Percentiles rank a stretch among this genome's conserved stretches.
These are phyloP conservation scores for Ochotona princeps DNA, from an alignment of 2,113 vertebrate genomes.

Conservation along the genomic window DNA sequence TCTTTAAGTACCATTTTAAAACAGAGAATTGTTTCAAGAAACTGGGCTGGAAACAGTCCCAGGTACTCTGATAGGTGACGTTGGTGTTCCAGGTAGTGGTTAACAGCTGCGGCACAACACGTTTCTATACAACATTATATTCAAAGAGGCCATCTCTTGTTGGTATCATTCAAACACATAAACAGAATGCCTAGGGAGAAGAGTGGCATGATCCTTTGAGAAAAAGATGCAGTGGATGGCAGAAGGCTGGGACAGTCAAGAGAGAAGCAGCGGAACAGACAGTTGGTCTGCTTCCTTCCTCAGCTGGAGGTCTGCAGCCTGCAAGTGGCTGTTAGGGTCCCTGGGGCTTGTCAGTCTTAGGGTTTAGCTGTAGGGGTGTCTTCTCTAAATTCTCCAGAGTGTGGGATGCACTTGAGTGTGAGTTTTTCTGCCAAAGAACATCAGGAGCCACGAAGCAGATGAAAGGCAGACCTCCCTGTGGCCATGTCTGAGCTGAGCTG, in stretches of 20 bases:
- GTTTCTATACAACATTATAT: too few species aligned
- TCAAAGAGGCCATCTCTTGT: too few species aligned
- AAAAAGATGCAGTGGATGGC: neutral
- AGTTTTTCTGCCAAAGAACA: neutral
- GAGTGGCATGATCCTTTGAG: too few species aligned
- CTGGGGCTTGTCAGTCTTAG: neutral
- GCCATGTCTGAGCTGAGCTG: neutral
- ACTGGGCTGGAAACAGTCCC: too few species aligned
- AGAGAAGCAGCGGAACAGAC: neutral
- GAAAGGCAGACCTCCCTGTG: neutral
- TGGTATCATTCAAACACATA: too few species aligned
- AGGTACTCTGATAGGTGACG: too few species aligned
- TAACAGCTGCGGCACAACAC: too few species aligned
- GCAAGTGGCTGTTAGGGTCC: neutral
- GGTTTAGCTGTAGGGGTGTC: neutral
- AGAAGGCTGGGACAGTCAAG: neutral
- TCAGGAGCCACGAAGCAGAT: neutral
- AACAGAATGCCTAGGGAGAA: too few species aligned
- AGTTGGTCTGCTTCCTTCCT: neutral
- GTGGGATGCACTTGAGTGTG: neutral
- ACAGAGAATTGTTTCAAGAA: too few species aligned
- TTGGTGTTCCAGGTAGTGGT: too few species aligned
- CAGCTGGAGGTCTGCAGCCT: neutral
- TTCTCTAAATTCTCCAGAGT: neutral
- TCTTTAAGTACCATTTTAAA: too few species aligned